Evolutionary conservation across 2,888 invertebrate genomes (phyloP).

Genomic region (Villa cingulata): DNA sequence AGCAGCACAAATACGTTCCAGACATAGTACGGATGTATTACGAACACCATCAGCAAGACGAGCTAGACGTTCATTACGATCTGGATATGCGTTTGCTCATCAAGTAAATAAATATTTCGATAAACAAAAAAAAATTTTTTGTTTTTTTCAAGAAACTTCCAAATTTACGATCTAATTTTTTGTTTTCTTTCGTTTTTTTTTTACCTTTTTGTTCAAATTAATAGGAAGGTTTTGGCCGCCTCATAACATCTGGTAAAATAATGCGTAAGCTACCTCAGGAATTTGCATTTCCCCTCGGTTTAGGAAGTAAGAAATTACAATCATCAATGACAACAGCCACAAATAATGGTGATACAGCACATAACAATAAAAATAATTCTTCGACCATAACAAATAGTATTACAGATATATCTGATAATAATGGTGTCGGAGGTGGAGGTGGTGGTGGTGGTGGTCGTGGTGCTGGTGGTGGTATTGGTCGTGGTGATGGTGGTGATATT

Average conservation of each 20-base stretch:
- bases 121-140: slow-evolving; percentile 7
- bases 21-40: slow-evolving; percentile 62
- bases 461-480: slow-evolving; percentile 7
- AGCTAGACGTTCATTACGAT: slow-evolving; percentile 81
- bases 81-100: slow-evolving; percentile 97
- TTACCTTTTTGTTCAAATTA: slow-evolving; percentile 4
- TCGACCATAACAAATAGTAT: slow-evolving; percentile 8
- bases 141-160: not conserved
- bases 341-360: slow-evolving; percentile 18
- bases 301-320: slow-evolving; percentile 36
- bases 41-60: slow-evolving; percentile 79
- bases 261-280: slow-evolving; percentile 79
- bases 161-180: not conserved
- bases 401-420: slow-evolving; percentile 13
- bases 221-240: slow-evolving; percentile 81
- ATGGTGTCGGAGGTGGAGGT: slow-evolving; percentile 6
- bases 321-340: slow-evolving; percentile 25
- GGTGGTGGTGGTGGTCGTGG: not conserved
- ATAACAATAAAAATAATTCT: not conserved
- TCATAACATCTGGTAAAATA: slow-evolving; percentile 94
- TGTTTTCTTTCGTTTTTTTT: not conserved
- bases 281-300: slow-evolving; percentile 55
- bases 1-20: slow-evolving; percentile 50
- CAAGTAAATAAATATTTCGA: slow-evolving; percentile 45
- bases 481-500: slow-evolving; percentile 24